phyloP scores from a whole-genome alignment of 2,888 invertebrate genomes.

The Gymnocheta viridis region DNA sequence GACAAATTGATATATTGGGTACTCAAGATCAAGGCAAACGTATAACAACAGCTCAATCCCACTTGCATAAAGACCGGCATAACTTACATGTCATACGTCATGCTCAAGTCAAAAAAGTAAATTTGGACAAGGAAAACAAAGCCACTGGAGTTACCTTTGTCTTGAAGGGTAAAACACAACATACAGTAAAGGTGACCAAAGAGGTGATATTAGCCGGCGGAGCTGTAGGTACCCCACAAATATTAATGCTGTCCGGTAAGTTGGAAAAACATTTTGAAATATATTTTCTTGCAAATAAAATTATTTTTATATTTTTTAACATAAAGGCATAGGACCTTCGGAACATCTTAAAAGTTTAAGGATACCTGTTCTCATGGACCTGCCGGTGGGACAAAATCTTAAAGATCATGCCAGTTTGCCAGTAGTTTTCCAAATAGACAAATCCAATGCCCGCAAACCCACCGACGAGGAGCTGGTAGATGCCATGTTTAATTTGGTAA shows the following conservation, averaged over 20 bases:
- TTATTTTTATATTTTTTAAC: too few relatives aligned
- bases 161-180: conserved; percentile 83
- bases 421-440: conserved; percentile 82
- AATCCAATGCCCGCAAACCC: conserved; percentile 78
- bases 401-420: conserved; percentile 90
- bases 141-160: conserved; percentile 83
- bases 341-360: conserved; percentile 75
- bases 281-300: not conserved
- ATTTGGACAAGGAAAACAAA: conserved; percentile 83
- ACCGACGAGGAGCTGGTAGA: conserved; percentile 81
- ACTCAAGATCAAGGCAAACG: conserved; percentile 91
- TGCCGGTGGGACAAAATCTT: conserved; percentile 87
- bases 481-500: conserved; percentile 82
- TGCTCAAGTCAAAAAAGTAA: conserved; percentile 84
- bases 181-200: conserved; percentile 85
- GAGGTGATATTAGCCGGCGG: conserved; percentile 95
- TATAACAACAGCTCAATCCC: conserved; percentile 90
- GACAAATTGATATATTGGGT: conserved; percentile 93
- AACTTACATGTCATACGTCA: conserved; percentile 85
- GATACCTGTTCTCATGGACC: conserved; percentile 76
- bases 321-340: conserved; percentile 78
- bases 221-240: conserved; percentile 94
- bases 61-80: conserved; percentile 84
- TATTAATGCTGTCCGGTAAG: conserved; percentile 93
- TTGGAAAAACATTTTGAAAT: not conserved